phyloP scores from a whole-genome alignment of 2,888 invertebrate species.

The Drosophila ustulata region DNA sequence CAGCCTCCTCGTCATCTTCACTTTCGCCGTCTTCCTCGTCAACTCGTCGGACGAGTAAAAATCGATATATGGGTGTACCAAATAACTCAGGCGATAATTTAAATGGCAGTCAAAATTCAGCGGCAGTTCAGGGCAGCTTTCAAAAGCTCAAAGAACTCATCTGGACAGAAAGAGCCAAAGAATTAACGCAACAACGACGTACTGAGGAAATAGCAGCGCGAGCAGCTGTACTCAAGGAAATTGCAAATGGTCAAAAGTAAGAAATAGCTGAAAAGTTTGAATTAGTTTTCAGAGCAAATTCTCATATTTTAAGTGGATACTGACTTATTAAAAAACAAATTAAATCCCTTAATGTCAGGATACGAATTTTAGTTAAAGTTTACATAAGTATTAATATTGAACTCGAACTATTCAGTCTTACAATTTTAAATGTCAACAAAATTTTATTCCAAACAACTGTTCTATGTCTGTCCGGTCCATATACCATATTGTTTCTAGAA shows the following conservation, averaged over 20 bases:
- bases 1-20: neutral
- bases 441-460: too few relatives aligned
- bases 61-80: conserved; percentile 69
- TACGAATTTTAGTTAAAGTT: too few relatives aligned
- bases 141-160: conserved; percentile 93
- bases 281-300: neutral
- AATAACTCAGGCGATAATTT: conserved; percentile 39
- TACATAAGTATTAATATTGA: too few relatives aligned
- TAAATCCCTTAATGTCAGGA: too few relatives aligned
- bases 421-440: too few relatives aligned
- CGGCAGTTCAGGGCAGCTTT: conserved; percentile 86
- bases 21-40: conserved; percentile 14
- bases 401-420: too few relatives aligned
- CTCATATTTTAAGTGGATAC: too few relatives aligned
- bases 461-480: too few relatives aligned
- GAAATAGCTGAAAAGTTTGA: neutral
- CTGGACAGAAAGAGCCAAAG: conserved; percentile 91
- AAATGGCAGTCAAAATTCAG: conserved; percentile 59
- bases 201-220: conserved; percentile 90
- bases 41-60: conserved; percentile 72
- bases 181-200: conserved; percentile 90
- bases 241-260: conserved; percentile 87
- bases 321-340: too few relatives aligned
- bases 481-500: too few relatives aligned
- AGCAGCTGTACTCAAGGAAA: conserved; percentile 87